These are phyloP conservation scores for Ips nitidus DNA, from an alignment of 1,140 invertebrate genomes.

Conservation along the genomic window DNA sequence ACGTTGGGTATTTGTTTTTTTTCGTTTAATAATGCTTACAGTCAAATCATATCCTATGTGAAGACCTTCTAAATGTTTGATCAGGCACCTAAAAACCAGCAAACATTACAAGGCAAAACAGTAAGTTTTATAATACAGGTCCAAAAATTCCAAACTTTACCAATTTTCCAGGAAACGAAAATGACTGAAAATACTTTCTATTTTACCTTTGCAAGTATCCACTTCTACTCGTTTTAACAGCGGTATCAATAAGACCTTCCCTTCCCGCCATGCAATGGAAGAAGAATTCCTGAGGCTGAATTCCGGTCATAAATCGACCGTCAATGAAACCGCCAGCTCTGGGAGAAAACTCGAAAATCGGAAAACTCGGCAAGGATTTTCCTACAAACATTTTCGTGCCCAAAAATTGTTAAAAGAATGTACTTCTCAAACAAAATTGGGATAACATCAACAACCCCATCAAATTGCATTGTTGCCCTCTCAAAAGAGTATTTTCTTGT, in stretches of 20 bases:
- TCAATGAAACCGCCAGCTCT: constrained; percentile 95
- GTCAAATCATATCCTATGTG: constrained; percentile 90
- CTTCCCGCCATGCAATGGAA: constrained; percentile 99
- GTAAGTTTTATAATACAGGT: too few species aligned
- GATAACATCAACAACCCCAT: neutral
- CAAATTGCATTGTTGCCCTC: too few species aligned
- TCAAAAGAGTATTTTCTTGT: too few species aligned
- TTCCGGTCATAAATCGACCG: constrained; percentile 95
- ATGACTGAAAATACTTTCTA: too few species aligned
- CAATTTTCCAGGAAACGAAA: too few species aligned
- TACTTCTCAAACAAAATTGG: neutral
- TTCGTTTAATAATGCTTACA: constrained; percentile 56
- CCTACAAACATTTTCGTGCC: constrained; percentile 9
- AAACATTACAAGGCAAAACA: neutral
- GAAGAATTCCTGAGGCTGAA: constrained; percentile 97
- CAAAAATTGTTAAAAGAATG: too few species aligned
- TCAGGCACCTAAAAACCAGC: constrained; percentile 67
- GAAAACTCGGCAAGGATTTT: constrained; percentile 89
- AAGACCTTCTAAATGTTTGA: constrained; percentile 97
- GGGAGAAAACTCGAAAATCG: constrained; percentile 86
- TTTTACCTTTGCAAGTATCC: constrained; percentile 89
- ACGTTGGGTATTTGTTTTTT: neutral
- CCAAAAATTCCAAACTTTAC: too few species aligned
- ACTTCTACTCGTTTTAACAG: constrained; percentile 91
- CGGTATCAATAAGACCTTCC: constrained; percentile 87